Evolutionary conservation across 2,113 vertebrate genomes (phyloP).

Genomic region (Antechinus flavipes): DNA sequence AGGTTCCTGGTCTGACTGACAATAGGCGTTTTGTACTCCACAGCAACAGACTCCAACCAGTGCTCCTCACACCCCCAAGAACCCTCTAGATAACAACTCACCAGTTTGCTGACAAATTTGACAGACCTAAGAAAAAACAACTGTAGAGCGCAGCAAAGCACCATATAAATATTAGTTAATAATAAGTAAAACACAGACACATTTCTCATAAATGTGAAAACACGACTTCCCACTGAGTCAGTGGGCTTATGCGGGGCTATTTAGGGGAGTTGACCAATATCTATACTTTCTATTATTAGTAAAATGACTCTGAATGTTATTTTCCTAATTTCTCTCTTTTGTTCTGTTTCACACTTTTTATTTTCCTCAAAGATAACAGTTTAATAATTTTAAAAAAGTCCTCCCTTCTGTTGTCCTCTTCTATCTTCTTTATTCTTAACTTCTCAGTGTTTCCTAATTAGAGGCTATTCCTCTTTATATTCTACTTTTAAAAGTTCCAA

Average conservation of each 20-base stretch:
- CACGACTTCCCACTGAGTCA: not conserved
- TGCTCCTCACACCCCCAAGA: not conserved
- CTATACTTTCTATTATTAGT: not conserved
- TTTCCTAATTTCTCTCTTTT: not conserved
- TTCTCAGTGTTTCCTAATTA: not conserved
- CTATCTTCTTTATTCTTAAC: not conserved
- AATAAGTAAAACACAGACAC: not conserved
- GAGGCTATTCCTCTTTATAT: not conserved
- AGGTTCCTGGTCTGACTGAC: not conserved
- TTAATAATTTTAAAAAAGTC: not conserved
- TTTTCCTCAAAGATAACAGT: not conserved
- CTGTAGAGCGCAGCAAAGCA: not conserved
- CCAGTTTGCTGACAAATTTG: not conserved
- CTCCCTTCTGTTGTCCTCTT: not conserved
- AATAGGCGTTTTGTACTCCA: not conserved
- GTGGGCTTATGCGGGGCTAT: not conserved
- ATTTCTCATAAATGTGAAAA: not conserved
- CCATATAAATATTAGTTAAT: not conserved
- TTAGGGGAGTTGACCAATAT: not conserved
- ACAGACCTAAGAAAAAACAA: not conserved
- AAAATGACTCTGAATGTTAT: not conserved
- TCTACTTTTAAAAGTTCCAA: not conserved
- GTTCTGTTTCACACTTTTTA: not conserved
- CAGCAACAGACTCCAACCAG: not conserved
- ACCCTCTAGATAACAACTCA: not conserved